A percentile compares a stretch with the other conserved stretches of the same genome.
These are phyloP conservation scores for Parazoanthus darwini DNA, from an alignment of 92 coral and sea anemone species.

Conservation along the genomic window DNA sequence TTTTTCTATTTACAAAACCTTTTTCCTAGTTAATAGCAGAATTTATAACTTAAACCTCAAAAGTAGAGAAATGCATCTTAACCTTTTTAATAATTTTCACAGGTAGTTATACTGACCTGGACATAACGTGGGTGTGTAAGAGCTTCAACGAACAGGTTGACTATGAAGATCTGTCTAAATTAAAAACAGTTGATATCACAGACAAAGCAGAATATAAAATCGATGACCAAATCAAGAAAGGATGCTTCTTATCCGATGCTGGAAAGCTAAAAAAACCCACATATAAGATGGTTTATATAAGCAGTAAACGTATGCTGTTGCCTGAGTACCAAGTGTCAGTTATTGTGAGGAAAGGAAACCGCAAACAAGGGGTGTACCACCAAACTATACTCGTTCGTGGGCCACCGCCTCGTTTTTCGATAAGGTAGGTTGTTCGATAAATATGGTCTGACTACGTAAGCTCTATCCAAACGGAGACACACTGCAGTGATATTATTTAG, in stretches of 20 bases:
- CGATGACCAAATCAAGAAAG: neutral
- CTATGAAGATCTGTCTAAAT: neutral
- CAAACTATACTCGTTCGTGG: neutral
- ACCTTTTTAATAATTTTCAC: neutral
- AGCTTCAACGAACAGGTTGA: neutral
- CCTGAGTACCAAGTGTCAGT: neutral
- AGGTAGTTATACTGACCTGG: slow-evolving; percentile 17
- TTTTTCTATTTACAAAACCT: too few species aligned
- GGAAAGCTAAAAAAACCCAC: too few species aligned
- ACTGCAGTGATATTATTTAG: too few species aligned
- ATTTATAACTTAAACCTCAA: too few species aligned
- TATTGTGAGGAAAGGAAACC: neutral
- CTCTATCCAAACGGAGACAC: too few species aligned
- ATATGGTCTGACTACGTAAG: neutral
- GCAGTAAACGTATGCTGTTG: neutral
- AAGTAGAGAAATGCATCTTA: too few species aligned
- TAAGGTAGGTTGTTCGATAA: slow-evolving; percentile 13
- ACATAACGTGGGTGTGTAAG: slow-evolving; percentile 19
- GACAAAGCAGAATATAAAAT: too few species aligned
- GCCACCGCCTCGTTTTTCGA: slow-evolving; percentile 4
- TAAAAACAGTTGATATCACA: neutral
- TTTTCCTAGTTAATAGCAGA: too few species aligned
- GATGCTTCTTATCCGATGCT: slow-evolving; percentile 6
- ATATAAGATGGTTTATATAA: neutral
- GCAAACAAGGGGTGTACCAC: neutral